Conservation (phyloP, 2,797 vertebrate species). For the Acestrorhynchus altus region DNA sequence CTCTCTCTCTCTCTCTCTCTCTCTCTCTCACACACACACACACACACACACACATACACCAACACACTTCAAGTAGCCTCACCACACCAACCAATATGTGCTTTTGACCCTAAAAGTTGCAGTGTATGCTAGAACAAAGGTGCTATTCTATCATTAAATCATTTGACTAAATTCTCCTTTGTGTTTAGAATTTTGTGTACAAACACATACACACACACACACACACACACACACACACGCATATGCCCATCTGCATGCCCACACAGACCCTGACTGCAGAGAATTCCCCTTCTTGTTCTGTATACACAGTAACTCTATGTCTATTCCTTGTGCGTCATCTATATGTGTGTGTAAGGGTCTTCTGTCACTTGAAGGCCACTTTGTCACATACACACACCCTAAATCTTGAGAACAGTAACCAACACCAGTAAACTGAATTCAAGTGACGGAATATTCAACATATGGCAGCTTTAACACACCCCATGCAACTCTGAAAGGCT, state of each 20-base stretch:
- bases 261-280: background rate
- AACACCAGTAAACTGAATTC: background rate
- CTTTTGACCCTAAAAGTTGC: too few relatives aligned
- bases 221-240: background rate
- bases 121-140: too few relatives aligned
- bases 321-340: background rate
- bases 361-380: constrained; percentile 3
- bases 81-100: too few relatives aligned
- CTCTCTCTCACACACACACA: too few relatives aligned
- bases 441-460: background rate
- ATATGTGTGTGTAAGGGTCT: background rate
- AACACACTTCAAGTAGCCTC: too few relatives aligned
- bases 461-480: constrained; percentile 1
- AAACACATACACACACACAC: background rate
- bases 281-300: constrained; percentile 13
- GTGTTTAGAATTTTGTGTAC: background rate
- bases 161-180: background rate
- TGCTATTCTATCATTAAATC: background rate
- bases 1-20: too few relatives aligned
- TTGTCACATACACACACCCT: constrained; percentile 14
- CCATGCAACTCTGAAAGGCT: too few relatives aligned
- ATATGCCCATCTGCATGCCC: background rate
- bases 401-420: constrained; percentile 2
- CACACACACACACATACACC: too few relatives aligned
- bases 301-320: background rate